These are phyloP conservation scores for Zelleria hepariella DNA, from an alignment of 2,888 invertebrate genomes.

Conservation along the genomic window DNA sequence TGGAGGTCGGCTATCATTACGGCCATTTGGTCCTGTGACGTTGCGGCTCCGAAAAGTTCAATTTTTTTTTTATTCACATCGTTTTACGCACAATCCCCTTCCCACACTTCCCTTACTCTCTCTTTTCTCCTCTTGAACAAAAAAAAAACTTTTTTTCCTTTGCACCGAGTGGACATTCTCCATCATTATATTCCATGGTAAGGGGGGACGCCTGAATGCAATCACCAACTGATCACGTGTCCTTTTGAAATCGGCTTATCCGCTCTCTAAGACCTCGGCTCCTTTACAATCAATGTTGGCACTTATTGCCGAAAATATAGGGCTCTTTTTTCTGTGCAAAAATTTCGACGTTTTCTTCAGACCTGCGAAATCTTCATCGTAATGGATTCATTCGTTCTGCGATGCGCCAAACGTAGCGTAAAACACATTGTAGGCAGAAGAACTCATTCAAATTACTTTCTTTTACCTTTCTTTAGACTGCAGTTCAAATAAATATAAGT, in stretches of 20 bases:
- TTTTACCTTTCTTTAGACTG: too few species aligned
- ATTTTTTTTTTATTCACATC: too few species aligned
- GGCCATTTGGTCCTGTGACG: too few species aligned
- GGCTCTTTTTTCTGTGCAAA: neutral
- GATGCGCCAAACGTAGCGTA: conserved; percentile 29
- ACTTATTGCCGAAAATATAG: neutral
- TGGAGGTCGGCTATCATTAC: too few species aligned
- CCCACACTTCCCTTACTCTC: too few species aligned
- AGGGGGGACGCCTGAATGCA: conserved; percentile 35
- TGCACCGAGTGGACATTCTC: neutral
- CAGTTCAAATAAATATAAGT: too few species aligned
- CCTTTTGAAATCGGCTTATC: conserved; percentile 66
- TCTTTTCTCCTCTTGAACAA: too few species aligned
- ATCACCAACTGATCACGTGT: conserved; percentile 66
- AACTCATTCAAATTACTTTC: neutral
- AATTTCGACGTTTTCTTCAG: conserved; percentile 10
- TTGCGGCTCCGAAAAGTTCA: too few species aligned
- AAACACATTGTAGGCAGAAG: conserved; percentile 15
- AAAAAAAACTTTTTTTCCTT: neutral
- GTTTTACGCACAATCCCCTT: too few species aligned
- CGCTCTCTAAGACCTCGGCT: conserved; percentile 17
- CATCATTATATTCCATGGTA: neutral
- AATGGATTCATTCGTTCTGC: conserved; percentile 23
- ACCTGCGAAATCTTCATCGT: conserved; percentile 29
- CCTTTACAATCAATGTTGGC: conserved; percentile 6